These are phyloP conservation scores for Gadus macrocephalus DNA, from an alignment of 2,113 vertebrate species.

Conservation along the genomic window DNA sequence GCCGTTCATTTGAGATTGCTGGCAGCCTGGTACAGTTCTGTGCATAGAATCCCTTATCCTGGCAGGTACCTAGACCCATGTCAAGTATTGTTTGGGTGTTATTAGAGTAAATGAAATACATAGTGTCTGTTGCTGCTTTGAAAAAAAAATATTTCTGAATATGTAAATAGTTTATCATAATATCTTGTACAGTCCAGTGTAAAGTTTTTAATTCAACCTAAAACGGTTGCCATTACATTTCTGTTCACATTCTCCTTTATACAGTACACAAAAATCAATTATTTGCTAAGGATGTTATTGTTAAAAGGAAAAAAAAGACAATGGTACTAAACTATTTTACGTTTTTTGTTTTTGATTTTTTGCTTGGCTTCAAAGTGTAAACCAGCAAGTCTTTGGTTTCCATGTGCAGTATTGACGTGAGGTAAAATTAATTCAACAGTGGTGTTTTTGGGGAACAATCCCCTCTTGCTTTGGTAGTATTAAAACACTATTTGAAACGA, in stretches of 20 bases:
- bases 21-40: conserved; percentile 80
- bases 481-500: conserved; percentile 83
- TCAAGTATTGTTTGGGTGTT: conserved; percentile 91
- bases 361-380: conserved; percentile 93
- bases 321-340: conserved; percentile 62
- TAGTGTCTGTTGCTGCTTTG: conserved; percentile 99
- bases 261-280: conserved; percentile 80
- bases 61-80: conserved; percentile 90
- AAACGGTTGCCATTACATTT: conserved; percentile 92
- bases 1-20: conserved; percentile 75
- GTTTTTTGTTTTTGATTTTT: conserved; percentile 71
- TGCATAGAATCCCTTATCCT: conserved; percentile 82
- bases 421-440: conserved; percentile 90
- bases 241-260: conserved; percentile 92
- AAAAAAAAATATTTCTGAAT: conserved; percentile 94
- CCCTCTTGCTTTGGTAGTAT: conserved; percentile 86
- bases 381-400: conserved; percentile 90
- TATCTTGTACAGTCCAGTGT: conserved; percentile 99
- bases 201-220: conserved; percentile 99
- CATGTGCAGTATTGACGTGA: conserved; percentile 99
- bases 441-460: conserved; percentile 85
- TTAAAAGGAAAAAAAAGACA: conserved; percentile 61
- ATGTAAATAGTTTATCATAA: conserved; percentile 99
- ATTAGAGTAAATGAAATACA: conserved; percentile 82
- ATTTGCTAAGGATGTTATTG: conserved; percentile 89